phyloP scores from a whole-genome alignment of 2,888 invertebrate genomes.

The Dolomedes plantarius region DNA sequence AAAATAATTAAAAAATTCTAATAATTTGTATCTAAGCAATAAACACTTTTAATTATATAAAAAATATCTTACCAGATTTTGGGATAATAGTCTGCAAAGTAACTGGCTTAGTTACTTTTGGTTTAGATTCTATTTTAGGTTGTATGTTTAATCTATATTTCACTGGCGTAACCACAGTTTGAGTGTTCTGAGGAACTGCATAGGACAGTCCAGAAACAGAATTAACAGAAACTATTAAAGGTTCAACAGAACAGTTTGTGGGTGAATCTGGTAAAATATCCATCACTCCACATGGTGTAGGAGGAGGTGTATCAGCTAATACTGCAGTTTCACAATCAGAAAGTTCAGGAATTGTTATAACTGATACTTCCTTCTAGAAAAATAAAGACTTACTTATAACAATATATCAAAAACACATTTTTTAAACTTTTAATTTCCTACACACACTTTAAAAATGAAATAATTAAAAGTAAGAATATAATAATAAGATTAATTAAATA shows the following conservation, averaged over 20 bases:
- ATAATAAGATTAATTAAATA: too few relatives aligned
- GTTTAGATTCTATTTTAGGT: neutral
- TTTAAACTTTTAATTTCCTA: too few relatives aligned
- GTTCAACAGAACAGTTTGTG: neutral
- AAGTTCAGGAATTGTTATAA: conserved; percentile 43
- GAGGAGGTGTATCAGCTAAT: conserved; percentile 56
- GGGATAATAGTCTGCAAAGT: neutral
- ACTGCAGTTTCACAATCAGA: neutral
- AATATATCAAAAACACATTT: too few relatives aligned
- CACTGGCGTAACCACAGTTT: conserved; percentile 6
- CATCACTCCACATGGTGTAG: conserved; percentile 38
- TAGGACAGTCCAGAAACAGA: conserved; percentile 36
- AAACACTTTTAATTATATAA: too few relatives aligned
- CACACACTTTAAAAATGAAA: too few relatives aligned
- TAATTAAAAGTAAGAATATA: too few relatives aligned
- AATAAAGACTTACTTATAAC: neutral
- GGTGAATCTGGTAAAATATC: conserved; percentile 17
- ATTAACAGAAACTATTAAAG: conserved; percentile 41
- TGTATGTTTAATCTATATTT: conserved; percentile 31
- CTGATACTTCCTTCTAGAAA: conserved; percentile 35
- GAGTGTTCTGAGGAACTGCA: conserved; percentile 25
- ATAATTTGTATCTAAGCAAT: too few relatives aligned
- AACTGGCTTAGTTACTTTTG: neutral
- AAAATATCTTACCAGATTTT: conserved; percentile 16
- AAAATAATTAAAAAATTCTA: too few relatives aligned